phyloP scores from a whole-genome alignment of 2,888 invertebrate species.

The Anticlea derivata region DNA sequence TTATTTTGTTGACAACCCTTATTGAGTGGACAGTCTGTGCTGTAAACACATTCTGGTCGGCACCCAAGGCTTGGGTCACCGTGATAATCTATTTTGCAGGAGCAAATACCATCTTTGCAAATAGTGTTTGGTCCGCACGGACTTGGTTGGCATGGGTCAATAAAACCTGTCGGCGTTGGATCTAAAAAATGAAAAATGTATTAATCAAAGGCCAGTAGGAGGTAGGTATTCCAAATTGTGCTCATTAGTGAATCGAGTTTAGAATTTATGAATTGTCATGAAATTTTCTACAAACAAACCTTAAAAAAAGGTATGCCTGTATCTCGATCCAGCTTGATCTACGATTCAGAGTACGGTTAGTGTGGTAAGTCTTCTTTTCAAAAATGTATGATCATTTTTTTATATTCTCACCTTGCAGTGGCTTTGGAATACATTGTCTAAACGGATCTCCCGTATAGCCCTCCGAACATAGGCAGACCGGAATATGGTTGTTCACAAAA shows the following conservation, averaged over 20 bases:
- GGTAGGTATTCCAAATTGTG: no score
- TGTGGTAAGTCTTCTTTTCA: no score
- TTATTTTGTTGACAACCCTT: conserved; percentile 87
- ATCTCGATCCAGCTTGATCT: no score
- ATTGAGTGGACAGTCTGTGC: conserved; percentile 86
- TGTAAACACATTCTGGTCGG: conserved; percentile 88
- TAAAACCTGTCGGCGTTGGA: conserved; percentile 36
- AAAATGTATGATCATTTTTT: background rate
- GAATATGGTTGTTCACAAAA: conserved; percentile 87
- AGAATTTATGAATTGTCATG: no score
- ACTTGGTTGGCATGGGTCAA: conserved; percentile 84
- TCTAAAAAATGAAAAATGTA: conserved; percentile 45
- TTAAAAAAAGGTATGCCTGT: no score
- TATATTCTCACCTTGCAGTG: conserved; percentile 67
- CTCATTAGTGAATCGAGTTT: no score
- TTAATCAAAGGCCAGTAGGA: no score
- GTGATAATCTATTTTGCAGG: conserved; percentile 84
- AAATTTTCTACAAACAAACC: no score
- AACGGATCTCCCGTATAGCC: conserved; percentile 89
- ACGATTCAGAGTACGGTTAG: no score
- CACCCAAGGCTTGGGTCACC: conserved; percentile 88
- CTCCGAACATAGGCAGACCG: conserved; percentile 88
- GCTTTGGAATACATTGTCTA: conserved; percentile 83
- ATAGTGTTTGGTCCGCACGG: conserved; percentile 86
- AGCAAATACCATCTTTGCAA: conserved; percentile 83